Conservation (phyloP, 2,113 vertebrate species). For the Psettodes erumei region DNA sequence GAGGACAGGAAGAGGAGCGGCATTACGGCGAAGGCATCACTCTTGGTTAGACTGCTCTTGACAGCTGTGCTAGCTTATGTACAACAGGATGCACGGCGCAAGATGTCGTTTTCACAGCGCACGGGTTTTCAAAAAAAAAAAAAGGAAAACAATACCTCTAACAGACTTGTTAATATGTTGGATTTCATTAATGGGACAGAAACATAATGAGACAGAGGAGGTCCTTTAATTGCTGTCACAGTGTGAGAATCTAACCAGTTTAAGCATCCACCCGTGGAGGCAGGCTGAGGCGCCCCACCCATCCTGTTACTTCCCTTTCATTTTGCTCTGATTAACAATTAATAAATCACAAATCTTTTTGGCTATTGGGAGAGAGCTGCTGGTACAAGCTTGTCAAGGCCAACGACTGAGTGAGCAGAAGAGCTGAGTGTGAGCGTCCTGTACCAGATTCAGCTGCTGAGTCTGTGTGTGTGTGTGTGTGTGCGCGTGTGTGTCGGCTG, state of each 20-base stretch:
- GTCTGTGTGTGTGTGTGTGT: background rate
- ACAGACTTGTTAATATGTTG: constrained; percentile 38
- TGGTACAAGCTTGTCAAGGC: background rate
- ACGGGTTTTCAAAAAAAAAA: background rate
- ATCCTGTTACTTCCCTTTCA: background rate
- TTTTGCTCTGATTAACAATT: background rate
- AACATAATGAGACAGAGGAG: constrained; percentile 50
- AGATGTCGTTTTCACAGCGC: background rate
- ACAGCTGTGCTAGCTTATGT: background rate
- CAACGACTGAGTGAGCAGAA: background rate
- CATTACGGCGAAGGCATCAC: constrained; percentile 20
- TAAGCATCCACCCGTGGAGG: constrained; percentile 7
- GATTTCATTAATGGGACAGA: constrained; percentile 48
- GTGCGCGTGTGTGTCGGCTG: background rate
- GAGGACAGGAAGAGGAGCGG: constrained; percentile 6
- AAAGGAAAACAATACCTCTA: background rate
- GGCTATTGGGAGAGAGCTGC: background rate
- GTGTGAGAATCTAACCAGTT: constrained; percentile 35
- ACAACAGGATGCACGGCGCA: background rate
- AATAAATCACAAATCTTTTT: background rate
- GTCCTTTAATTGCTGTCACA: constrained; percentile 56
- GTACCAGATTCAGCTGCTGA: background rate
- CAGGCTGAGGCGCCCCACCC: background rate
- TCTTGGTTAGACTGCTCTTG: background rate
- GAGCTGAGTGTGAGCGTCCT: background rate